phyloP scores from a whole-genome alignment of 2,888 invertebrate genomes.

The Tiliacea aurago region DNA sequence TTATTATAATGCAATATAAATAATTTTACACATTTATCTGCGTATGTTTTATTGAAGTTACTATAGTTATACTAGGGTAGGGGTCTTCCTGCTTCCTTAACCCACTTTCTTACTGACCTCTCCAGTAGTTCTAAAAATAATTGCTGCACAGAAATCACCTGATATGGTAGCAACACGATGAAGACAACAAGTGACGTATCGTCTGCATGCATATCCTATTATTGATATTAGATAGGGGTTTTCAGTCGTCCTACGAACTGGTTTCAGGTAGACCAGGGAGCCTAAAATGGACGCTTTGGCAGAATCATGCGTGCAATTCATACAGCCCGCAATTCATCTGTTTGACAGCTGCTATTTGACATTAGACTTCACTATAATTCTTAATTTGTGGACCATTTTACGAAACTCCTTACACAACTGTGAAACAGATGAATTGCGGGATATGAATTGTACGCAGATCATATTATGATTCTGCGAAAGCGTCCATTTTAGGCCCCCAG shows the following conservation, averaged over 20 bases:
- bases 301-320: too few species aligned
- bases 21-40: constrained; percentile 85
- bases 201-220: neutral
- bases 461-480: too few species aligned
- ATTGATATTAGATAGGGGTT: neutral
- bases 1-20: constrained; percentile 86
- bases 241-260: neutral
- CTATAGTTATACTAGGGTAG: neutral
- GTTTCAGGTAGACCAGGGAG: neutral
- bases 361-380: too few species aligned
- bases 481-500: too few species aligned
- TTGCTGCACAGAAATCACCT: neutral
- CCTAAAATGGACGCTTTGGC: too few species aligned
- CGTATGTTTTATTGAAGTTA: constrained; percentile 53
- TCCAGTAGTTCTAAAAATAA: neutral
- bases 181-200: neutral
- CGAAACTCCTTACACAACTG: too few species aligned
- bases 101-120: neutral
- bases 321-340: too few species aligned
- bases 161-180: neutral
- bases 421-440: too few species aligned
- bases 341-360: too few species aligned
- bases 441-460: too few species aligned
- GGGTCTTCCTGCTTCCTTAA: neutral
- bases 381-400: too few species aligned